Conservation (phyloP, 2,797 vertebrate species). For the Dendrocincla tyrannina region DNA sequence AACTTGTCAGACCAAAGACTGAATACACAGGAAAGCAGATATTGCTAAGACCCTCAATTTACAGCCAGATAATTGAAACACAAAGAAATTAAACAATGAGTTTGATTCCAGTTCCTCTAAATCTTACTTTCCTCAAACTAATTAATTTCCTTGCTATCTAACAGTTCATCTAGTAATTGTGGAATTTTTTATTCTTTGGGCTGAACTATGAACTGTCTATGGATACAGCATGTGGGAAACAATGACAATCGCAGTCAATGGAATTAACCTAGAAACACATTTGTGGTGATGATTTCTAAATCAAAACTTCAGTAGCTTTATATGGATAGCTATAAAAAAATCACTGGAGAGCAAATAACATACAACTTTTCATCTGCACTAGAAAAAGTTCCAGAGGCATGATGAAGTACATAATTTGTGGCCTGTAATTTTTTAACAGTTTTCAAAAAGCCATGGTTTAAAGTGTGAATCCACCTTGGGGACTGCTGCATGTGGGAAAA, state of each 20-base stretch:
- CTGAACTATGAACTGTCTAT: background rate
- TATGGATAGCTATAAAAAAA: background rate
- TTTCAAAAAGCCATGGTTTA: background rate
- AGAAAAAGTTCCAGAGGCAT: background rate
- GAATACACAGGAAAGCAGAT: background rate
- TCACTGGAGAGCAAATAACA: background rate
- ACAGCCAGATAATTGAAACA: background rate
- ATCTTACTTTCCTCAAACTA: background rate
- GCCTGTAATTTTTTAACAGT: background rate
- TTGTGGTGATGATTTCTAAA: background rate
- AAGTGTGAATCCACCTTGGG: background rate
- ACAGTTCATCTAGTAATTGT: background rate
- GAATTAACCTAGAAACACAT: background rate
- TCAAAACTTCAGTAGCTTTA: background rate
- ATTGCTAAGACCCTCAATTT: background rate
- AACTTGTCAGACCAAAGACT: background rate
- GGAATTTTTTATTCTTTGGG: background rate
- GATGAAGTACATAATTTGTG: background rate
- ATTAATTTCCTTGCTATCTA: background rate
- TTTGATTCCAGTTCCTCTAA: background rate
- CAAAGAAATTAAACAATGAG: background rate
- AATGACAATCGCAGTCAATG: background rate
- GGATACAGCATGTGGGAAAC: background rate
- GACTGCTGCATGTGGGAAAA: background rate
- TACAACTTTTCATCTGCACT: background rate